Percentiles rank a stretch among this genome's conserved stretches.
phyloP scores from a whole-genome alignment of 1,140 invertebrate species.

The Cydia splendana region DNA sequence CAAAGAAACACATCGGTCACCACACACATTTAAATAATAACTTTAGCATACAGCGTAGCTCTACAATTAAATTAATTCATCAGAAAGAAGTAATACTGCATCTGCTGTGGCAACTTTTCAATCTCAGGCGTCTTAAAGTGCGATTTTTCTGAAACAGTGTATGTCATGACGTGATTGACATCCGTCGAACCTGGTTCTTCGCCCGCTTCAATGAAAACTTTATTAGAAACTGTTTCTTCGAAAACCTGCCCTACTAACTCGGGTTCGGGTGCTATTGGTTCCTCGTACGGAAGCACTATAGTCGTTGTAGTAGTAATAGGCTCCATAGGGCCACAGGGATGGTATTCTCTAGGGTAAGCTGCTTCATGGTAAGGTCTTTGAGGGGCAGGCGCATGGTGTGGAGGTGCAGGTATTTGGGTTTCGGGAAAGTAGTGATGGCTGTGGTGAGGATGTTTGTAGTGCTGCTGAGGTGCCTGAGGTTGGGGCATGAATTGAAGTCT shows the following conservation, averaged over 20 bases:
- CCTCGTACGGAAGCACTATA: slow-evolving; percentile 46
- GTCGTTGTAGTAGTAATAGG: slow-evolving; percentile 44
- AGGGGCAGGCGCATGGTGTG: slow-evolving; percentile 47
- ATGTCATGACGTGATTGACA: slow-evolving; percentile 70
- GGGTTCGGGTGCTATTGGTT: slow-evolving; percentile 52
- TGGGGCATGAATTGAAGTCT: slow-evolving; percentile 14
- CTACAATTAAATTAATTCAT: slow-evolving; percentile 41
- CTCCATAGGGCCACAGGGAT: slow-evolving; percentile 56
- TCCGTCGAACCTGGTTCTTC: slow-evolving; percentile 60
- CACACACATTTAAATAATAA: background rate
- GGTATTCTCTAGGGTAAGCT: slow-evolving; percentile 49
- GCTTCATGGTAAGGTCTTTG: slow-evolving; percentile 60
- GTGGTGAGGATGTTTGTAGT: slow-evolving; percentile 41
- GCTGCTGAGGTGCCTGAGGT: slow-evolving; percentile 37
- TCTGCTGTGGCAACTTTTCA: slow-evolving; percentile 68
- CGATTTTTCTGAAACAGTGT: slow-evolving; percentile 66
- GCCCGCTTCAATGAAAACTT: slow-evolving; percentile 57
- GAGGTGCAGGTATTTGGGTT: slow-evolving; percentile 52
- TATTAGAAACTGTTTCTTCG: slow-evolving; percentile 68
- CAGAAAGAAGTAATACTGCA: slow-evolving; percentile 72
- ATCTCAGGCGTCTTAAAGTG: slow-evolving; percentile 66
- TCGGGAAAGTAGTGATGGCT: slow-evolving; percentile 52
- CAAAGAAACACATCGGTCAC: too few species aligned
- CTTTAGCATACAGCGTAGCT: background rate
- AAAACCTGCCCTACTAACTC: slow-evolving; percentile 66